phyloP scores from a whole-genome alignment of 2,113 vertebrate genomes.

The Entelurus aequoreus region DNA sequence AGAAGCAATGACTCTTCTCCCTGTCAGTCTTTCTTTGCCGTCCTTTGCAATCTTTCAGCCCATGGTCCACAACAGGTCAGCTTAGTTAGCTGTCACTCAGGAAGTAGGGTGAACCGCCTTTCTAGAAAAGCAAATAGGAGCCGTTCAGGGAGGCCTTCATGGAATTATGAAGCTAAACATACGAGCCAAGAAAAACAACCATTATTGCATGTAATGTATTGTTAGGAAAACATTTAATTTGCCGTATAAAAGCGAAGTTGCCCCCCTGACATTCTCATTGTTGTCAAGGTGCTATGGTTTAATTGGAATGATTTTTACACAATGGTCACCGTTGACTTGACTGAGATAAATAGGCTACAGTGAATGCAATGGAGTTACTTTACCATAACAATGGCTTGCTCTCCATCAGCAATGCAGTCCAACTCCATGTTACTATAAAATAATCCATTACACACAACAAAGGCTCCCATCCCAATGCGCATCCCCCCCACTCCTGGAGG shows the following conservation, averaged over 20 bases:
- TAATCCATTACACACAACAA: slow-evolving; percentile 59
- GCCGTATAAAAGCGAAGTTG: slow-evolving; percentile 23
- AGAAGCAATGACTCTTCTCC: slow-evolving; percentile 10
- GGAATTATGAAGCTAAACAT: no score
- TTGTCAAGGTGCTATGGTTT: slow-evolving; percentile 40
- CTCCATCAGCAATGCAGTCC: slow-evolving; percentile 49
- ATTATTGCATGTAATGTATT: slow-evolving; percentile 27
- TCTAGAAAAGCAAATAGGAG: slow-evolving; percentile 26
- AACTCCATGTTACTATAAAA: slow-evolving; percentile 60
- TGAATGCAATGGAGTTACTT: slow-evolving; percentile 45
- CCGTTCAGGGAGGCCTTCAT: neutral
- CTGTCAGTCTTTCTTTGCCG: slow-evolving; percentile 4
- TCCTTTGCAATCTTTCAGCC: slow-evolving; percentile 11
- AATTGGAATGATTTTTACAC: slow-evolving; percentile 44
- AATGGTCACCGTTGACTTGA: slow-evolving; percentile 52
- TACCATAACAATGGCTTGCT: slow-evolving; percentile 60
- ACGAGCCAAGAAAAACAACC: slow-evolving; percentile 21
- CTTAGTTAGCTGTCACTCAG: slow-evolving; percentile 14
- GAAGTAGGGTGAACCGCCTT: slow-evolving; percentile 41
- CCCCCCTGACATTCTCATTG: slow-evolving; percentile 44
- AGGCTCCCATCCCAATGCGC: slow-evolving; percentile 26
- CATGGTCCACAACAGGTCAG: slow-evolving; percentile 20
- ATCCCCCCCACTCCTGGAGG: slow-evolving; percentile 28
- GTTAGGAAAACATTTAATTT: slow-evolving; percentile 31
- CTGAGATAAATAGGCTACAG: slow-evolving; percentile 54